Percentiles rank a stretch among this genome's conserved stretches.
Conservation (phyloP, 2,797 vertebrate species). For the Numenius phaeopus region DNA sequence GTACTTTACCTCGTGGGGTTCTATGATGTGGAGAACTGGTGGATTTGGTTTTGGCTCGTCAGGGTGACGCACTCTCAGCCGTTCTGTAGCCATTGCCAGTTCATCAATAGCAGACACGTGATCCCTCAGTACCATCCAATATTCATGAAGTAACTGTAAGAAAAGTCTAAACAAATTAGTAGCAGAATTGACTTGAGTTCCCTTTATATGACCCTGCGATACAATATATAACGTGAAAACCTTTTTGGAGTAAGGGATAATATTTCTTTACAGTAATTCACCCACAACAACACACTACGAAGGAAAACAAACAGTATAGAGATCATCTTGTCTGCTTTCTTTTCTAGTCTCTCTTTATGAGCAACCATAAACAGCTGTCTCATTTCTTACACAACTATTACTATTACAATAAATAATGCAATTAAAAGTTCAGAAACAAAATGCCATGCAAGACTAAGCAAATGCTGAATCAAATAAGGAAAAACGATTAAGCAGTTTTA, state of each 20-base stretch:
- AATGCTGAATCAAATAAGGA: background rate
- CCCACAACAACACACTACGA: background rate
- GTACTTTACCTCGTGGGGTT: constrained; percentile 90
- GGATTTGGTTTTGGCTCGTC: constrained; percentile 92
- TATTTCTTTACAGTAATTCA: background rate
- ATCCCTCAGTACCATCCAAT: constrained; percentile 97
- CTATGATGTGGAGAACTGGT: constrained; percentile 97
- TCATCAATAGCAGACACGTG: constrained; percentile 97
- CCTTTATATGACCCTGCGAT: background rate
- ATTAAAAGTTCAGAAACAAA: background rate
- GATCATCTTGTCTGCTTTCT: background rate
- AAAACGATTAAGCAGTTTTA: background rate
- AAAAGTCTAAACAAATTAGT: background rate
- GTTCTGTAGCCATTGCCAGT: constrained; percentile 96
- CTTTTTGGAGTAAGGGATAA: background rate
- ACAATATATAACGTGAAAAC: background rate
- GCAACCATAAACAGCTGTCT: background rate
- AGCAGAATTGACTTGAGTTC: background rate
- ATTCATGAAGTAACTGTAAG: constrained; percentile 93
- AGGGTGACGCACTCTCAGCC: constrained; percentile 91
- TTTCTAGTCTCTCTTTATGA: background rate
- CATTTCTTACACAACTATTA: background rate
- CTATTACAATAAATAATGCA: background rate
- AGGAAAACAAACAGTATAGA: background rate
- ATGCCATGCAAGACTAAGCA: background rate